Evolutionary conservation across 2,797 vertebrate genomes (phyloP), one percentile per base, ranked within the genome.

Genomic region (Sphenodon punctatus): DNA sequence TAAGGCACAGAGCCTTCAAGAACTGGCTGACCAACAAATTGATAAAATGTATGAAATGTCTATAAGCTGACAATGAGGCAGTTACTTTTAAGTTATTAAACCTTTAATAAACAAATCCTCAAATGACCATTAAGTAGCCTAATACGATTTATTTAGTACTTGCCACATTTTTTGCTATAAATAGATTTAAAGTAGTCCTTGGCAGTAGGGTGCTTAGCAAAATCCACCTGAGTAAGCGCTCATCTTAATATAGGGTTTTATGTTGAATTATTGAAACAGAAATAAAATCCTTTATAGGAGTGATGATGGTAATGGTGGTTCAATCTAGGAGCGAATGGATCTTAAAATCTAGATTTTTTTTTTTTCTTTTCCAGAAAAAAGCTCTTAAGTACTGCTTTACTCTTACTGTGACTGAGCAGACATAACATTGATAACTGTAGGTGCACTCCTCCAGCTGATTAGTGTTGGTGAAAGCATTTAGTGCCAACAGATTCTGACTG

Each of bases 161-260:
- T 74, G 7, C 70, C 15, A 7, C 63, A 63, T 91, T 77, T 90
- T 85, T 51, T 84, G 23, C 86, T 89, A 90, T 91, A 90, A 91
- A 91, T 94, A 93, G 84, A 78, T 89, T 5, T 90, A 90, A 93
- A 90, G 88, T 88, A 75, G 72, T 55, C 51, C 49, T 83, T 89
- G 90, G 90, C 85, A 86, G 69, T 81, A 89, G 80, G 79, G 65
- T 1, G 2, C 78, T 87, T 88, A 91, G 67, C 74, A 73, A 53
- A 73, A 51, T 75, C 58, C 49, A 83, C 59, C 82, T 82, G 61
- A 82, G 73, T 78, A 77, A 86, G 58, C 55, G 82, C 66, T 41
- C 66, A 74, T 79, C 78, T 86, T 73, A 74, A 59, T 80, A 70
- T 39, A 25, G 38, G 34, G 41, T 11, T 77, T 67, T 67, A 73